Evolutionary conservation across 2,888 invertebrate genomes (phyloP).

Genomic region (Amblyjoppa proteus): DNA sequence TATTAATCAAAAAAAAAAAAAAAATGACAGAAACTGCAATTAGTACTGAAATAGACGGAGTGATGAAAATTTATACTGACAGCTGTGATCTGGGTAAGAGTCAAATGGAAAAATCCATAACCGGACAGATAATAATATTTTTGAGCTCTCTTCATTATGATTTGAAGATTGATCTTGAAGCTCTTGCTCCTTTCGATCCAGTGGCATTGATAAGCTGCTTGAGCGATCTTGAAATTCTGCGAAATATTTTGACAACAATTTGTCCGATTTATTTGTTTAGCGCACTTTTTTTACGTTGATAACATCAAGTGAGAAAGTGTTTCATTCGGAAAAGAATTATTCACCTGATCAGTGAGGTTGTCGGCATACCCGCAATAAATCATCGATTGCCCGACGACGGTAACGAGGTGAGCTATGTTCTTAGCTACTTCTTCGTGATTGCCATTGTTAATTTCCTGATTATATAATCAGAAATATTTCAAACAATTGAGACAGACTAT

Average conservation of each 20-base stretch:
- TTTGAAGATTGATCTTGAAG: conserved; percentile 42
- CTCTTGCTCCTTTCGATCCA: conserved; percentile 52
- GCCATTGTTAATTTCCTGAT: conserved; percentile 50
- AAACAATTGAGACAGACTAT: neutral
- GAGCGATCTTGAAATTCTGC: conserved; percentile 12
- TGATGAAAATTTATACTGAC: conserved; percentile 29
- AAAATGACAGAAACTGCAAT: too few species aligned
- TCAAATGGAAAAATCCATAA: conserved; percentile 54
- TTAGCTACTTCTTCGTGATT: conserved; percentile 50
- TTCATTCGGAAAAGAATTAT: neutral
- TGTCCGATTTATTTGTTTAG: neutral
- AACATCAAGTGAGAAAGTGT: neutral
- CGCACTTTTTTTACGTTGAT: too few species aligned
- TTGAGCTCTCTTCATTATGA: conserved; percentile 58
- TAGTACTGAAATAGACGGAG: neutral
- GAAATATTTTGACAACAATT: neutral
- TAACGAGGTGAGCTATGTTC: conserved; percentile 47
- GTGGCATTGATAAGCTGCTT: conserved; percentile 56
- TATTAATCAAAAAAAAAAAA: neutral
- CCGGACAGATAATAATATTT: conserved; percentile 41
- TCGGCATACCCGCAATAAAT: conserved; percentile 65
- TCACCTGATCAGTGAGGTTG: conserved; percentile 58
- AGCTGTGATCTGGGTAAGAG: conserved; percentile 37
- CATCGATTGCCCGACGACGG: conserved; percentile 43
- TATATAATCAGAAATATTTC: neutral